Evolutionary conservation across 2,888 invertebrate species (phyloP), one percentile per base, ranked within the genome.

Genomic region (Aricia artaxerxes): DNA sequence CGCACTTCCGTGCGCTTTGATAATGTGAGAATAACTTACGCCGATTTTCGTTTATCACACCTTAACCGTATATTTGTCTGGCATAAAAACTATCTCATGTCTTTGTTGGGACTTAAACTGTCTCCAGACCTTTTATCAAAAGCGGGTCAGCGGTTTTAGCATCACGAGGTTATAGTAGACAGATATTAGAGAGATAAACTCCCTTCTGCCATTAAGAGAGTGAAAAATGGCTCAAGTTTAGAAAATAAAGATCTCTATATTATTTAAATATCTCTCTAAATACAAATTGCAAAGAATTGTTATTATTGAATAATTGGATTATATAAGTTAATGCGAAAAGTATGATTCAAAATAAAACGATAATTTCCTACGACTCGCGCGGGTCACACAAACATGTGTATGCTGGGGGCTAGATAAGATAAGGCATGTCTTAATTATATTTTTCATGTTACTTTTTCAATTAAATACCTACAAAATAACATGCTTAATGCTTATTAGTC

Each of bases 351-450:
- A 78, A 40, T 38, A 73, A 78, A 53, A 73, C 53, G 49, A 73
- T 78, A 73, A 72, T 73, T 78, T 78, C 78, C 9, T 38, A 53
- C 24, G 69, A 69, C 40, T 16, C 31, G 31, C 64, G 31, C 60
- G 64, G 80, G 80, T 81, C 82, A 82, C 79, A 76, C 76, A 77
- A 78, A 81, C 79, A 79, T 40, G 13, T 79, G 61, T 75, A 69
- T 44, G 78, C 78, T 81, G 82, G 81, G 81, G 81, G 79, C 80
- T 77, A 49, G 79, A 81, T 82, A 79, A 80, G 77, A 79, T 78
- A 78, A 80, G 7, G 24, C 7, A 7, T 61, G 31, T 64, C 64
- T 64, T 24, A 64, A 64, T 64, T 64, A 31, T 64, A 31, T 64
- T 64, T 11, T 64, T 7, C 7, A 4, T 31, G 57, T 31, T 60